Evolutionary conservation across 2,888 invertebrate species (phyloP), one percentile per base, ranked within the genome.

Genomic region (Drosophila maculinotata): DNA sequence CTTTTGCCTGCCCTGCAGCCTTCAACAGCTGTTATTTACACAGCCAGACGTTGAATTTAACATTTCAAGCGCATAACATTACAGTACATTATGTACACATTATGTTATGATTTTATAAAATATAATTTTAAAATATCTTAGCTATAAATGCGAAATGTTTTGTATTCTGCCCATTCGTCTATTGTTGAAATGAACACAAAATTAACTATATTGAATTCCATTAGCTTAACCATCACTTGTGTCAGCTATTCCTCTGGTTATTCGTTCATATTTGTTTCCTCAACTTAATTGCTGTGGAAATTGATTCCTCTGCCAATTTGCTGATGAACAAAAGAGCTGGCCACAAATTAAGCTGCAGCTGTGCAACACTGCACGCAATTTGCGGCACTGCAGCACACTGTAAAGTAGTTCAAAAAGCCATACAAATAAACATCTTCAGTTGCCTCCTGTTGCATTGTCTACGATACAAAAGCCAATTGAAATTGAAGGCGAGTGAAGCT

Each of bases 271-370:
- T 51, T 52, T 60, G 48, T 33, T 53, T 26, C 14, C 44, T 26
- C 47, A 3, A 25, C 12, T 52, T 38, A 51, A 67, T 9, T 49
- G 44, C 45, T 33, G 25, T 38, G 35, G 12, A 39, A 72, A 64
- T 56, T 52, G 72, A 20, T 42, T 58, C 52, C 53, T 31, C 35
- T 47, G 51, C 48, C 58, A 69, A 52, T 64, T 64, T 54, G 28
- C 42, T 30, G 51, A 28, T 33, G 70, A 39, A 75, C 70, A 75
- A 75, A 64, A 38, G 53, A 44, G 31, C 33, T 56, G 42, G 10
- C 47, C 49, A 44, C 70, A 64, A 59, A 69, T 71, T 28, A 62
- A 71, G 53, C 52, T 73, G 39, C 36, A 31, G 36, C 26, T 52
- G 35, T 54, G 20, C 52, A 62, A 56, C 56, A 49, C 48, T 52